Conservation (phyloP, 2,797 vertebrate genomes). For the Acridotheres tristis region DNA sequence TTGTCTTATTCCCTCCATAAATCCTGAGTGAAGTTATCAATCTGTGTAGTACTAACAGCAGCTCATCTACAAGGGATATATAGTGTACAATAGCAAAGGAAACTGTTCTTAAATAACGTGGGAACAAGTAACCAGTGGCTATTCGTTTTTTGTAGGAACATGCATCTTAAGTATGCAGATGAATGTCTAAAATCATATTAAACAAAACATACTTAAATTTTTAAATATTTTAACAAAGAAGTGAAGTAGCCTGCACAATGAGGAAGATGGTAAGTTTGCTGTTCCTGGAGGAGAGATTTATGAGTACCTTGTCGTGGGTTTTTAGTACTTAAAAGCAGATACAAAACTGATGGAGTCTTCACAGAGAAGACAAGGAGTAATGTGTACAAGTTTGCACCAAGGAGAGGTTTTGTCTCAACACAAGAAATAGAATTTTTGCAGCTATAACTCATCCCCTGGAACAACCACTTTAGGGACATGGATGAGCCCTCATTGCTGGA, state of each 20-base stretch:
- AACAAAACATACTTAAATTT: rapidly evolving
- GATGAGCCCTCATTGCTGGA: not conserved
- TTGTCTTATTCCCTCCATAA: not conserved
- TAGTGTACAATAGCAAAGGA: not conserved
- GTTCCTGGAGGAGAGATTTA: not conserved
- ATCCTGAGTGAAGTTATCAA: not conserved
- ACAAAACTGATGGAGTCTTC: not conserved
- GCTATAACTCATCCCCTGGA: not conserved
- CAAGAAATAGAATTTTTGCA: not conserved
- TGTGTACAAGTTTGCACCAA: rapidly evolving
- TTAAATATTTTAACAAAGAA: not conserved
- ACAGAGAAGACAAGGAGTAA: not conserved
- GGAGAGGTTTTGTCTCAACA: not conserved
- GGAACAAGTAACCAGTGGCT: not conserved
- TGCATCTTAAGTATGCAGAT: not conserved
- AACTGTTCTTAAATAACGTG: not conserved
- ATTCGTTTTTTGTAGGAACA: not conserved
- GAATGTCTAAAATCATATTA: not conserved
- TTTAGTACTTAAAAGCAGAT: not conserved
- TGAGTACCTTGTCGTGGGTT: not conserved
- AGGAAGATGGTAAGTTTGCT: not conserved
- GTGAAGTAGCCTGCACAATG: not conserved
- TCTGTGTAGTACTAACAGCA: not conserved
- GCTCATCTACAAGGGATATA: not conserved
- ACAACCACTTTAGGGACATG: rapidly evolving